These are phyloP conservation scores for Limanda limanda DNA, from an alignment of 2,113 vertebrate species.

Conservation along the genomic window DNA sequence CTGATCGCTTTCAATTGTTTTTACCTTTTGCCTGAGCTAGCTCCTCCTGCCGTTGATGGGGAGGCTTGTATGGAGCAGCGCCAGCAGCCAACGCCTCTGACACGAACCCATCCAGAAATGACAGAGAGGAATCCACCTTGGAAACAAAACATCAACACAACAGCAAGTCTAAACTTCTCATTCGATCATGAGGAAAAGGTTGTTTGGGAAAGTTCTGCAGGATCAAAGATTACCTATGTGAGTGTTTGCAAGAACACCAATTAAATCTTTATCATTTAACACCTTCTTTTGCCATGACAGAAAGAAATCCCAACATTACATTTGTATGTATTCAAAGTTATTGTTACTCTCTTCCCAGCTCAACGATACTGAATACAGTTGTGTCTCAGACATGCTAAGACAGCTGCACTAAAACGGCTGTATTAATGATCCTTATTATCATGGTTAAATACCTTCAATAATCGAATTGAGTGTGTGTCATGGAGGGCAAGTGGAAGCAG, in stretches of 20 bases:
- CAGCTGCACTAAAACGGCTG: neutral
- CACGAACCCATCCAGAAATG: slow-evolving; percentile 96
- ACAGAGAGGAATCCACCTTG: slow-evolving; percentile 96
- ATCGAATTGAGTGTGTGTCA: neutral
- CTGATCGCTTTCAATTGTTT: neutral
- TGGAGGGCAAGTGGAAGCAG: slow-evolving; percentile 25
- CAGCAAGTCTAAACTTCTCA: neutral
- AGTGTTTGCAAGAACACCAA: neutral
- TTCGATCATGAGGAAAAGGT: neutral
- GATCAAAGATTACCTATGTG: neutral
- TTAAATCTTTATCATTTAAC: neutral
- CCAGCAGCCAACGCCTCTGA: slow-evolving; percentile 90
- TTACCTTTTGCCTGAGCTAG: slow-evolving; percentile 91
- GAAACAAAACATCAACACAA: slow-evolving; percentile 14
- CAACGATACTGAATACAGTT: neutral
- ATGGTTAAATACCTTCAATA: neutral
- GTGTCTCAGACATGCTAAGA: slow-evolving; percentile 22
- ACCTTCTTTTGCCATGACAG: neutral
- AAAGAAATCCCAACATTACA: neutral
- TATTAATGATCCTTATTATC: neutral
- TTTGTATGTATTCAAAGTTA: neutral
- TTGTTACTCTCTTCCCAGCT: neutral
- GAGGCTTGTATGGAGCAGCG: slow-evolving; percentile 93
- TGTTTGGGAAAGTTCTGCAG: neutral
- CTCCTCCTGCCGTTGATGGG: slow-evolving; percentile 94